Evolutionary conservation across 2,113 vertebrate genomes (phyloP), one percentile per base, ranked within the genome.

Genomic region (Sceloporus tristichus): DNA sequence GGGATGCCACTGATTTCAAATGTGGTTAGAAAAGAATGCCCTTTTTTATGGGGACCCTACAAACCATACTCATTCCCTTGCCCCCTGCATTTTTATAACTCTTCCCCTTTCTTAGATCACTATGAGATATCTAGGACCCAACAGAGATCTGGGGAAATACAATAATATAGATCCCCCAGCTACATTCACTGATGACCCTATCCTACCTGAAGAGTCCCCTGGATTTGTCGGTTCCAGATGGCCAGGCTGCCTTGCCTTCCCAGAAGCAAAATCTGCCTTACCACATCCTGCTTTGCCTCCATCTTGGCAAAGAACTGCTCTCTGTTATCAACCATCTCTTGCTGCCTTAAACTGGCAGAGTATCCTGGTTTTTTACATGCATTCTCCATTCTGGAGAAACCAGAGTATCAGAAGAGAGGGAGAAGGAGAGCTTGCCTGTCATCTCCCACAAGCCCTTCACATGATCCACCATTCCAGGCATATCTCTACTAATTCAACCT

Each of bases 41-140:
- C 38, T 19, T 16, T 70, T 2, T n/a, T 85, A 83, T 53, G 19
- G 68, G 59, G 87, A 73, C 87, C 85, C 83, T 25, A 38, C 40
- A 79, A 73, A 9, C 66, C 74, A 84, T 65, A 1, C 23, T 88
- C 59, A 59, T 38, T 53, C 18, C 89, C 73, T 34, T 34, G 34
- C 48, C 5, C 5, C 48, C 53, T 9, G 0, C 0, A 7, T 66
- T 65, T 0, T 0, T n/a, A 7, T 1, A 0, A 16, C 25, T 48
- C 87, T 73, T 56, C 48, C 56, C 59, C 9, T 48, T 48, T 48
- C 48, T 62, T 23, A 25, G 4, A 29, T 5, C 16, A 54, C 40
- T 66, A 53, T 82, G 29, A 16, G 8, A 25, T 1, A 59, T 66
- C 27, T n/a, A 66, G 4, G 79, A 54, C 76, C 66, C 73, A 38